Percentiles rank a stretch among this genome's conserved stretches.
These are phyloP conservation scores for Hestina assimilis DNA, from an alignment of 1,140 invertebrate genomes.

Conservation along the genomic window DNA sequence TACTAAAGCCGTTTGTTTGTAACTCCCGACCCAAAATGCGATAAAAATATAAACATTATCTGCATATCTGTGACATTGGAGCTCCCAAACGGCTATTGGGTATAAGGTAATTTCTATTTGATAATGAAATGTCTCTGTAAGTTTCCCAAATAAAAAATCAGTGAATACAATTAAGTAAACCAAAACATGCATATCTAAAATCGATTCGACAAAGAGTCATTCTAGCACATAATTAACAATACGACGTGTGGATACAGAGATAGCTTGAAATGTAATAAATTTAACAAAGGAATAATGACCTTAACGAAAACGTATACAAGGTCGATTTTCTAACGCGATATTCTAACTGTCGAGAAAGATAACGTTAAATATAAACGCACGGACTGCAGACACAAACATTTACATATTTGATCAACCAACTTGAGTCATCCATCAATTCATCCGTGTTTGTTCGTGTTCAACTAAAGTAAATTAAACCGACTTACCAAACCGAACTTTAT, in stretches of 20 bases:
- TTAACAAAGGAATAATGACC: not conserved
- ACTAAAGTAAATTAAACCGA: constrained; percentile 5
- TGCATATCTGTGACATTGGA: too few relatives aligned
- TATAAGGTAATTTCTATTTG: too few relatives aligned
- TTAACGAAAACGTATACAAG: not conserved
- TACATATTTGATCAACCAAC: constrained; percentile 30
- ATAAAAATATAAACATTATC: too few relatives aligned
- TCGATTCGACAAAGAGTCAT: constrained; percentile 22
- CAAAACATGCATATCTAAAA: constrained; percentile 21
- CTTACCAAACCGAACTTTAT: not conserved
- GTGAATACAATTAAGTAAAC: too few relatives aligned
- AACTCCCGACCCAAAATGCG: too few relatives aligned
- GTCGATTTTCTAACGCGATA: constrained; percentile 14
- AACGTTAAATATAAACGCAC: constrained; percentile 21
- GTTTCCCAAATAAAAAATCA: too few relatives aligned
- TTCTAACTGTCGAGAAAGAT: constrained; percentile 13
- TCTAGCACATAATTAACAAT: constrained; percentile 26
- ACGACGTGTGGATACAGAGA: constrained; percentile 18
- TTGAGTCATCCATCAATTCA: constrained; percentile 30
- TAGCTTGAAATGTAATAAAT: not conserved
- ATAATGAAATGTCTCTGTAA: too few relatives aligned
- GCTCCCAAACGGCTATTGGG: too few relatives aligned
- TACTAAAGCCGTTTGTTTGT: too few relatives aligned
- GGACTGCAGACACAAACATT: constrained; percentile 29
- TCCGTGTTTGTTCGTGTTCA: constrained; percentile 17